These are phyloP conservation scores for Diadema setosum DNA, from an alignment of 35 echinoderm and acorn worm genomes.

Conservation along the genomic window DNA sequence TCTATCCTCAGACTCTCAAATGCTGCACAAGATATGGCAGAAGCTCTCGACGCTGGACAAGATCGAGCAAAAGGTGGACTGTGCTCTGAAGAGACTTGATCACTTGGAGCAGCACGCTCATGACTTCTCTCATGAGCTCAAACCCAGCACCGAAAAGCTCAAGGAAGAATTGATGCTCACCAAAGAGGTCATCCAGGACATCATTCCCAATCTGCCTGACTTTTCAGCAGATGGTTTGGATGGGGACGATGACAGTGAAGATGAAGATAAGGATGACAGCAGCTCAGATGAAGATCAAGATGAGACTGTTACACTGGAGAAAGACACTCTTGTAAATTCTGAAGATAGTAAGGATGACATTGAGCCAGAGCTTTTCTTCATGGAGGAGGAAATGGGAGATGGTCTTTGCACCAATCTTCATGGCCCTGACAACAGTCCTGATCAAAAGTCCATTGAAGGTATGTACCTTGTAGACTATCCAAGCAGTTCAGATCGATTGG, in stretches of 20 bases:
- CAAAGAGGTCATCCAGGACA: background rate
- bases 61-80: background rate
- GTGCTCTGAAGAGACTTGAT: background rate
- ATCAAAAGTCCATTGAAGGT: background rate
- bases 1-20: background rate
- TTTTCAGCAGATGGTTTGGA: background rate
- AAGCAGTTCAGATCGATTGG: background rate
- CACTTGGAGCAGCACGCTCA: background rate
- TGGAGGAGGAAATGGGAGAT: constrained; percentile 20
- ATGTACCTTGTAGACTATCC: constrained; percentile 15
- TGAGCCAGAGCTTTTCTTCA: constrained; percentile 1
- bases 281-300: background rate
- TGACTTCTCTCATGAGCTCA: background rate
- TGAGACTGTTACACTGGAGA: background rate
- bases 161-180: background rate
- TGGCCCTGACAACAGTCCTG: background rate
- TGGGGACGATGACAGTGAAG: background rate
- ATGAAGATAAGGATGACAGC: background rate
- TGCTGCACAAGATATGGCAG: constrained; percentile 6
- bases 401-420: background rate
- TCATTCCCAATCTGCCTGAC: background rate
- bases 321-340: background rate
- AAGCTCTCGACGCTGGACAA: background rate
- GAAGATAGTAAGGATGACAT: background rate
- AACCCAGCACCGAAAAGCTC: background rate